Evolutionary conservation across 2,888 invertebrate species (phyloP).

Genomic region (Cetonia aurata): DNA sequence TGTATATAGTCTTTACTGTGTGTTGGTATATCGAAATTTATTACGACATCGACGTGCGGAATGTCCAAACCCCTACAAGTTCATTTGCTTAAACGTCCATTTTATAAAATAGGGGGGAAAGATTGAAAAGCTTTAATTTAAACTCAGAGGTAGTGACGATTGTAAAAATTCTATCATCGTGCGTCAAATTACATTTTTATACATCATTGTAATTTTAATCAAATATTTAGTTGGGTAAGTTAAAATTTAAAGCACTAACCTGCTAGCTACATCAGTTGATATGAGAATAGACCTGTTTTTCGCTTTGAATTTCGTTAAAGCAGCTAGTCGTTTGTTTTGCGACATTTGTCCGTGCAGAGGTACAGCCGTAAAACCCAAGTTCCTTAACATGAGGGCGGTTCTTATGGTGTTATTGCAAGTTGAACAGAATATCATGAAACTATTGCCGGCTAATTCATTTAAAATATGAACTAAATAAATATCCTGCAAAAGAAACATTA

Average conservation of each 20-base stretch:
- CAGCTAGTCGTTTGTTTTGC: constrained; percentile 95
- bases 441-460: constrained; percentile 95
- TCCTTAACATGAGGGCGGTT: constrained; percentile 88
- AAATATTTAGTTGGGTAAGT: constrained; percentile 5
- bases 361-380: constrained; percentile 92
- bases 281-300: constrained; percentile 94
- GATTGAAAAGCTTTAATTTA: constrained; percentile 7
- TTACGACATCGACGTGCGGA: constrained; percentile 97
- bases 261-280: constrained; percentile 98
- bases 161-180: constrained; percentile 46
- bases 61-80: constrained; percentile 91
- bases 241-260: constrained; percentile 68
- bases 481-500: constrained; percentile 73
- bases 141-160: constrained; percentile 62
- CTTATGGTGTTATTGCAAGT: constrained; percentile 95
- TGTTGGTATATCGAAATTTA: constrained; percentile 98
- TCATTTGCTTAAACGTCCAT: constrained; percentile 3
- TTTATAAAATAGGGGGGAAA: not conserved
- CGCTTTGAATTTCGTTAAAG: constrained; percentile 96
- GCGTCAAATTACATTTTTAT: constrained; percentile 23
- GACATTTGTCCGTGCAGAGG: constrained; percentile 99
- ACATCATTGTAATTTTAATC: constrained; percentile 41
- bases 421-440: constrained; percentile 96
- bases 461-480: constrained; percentile 95
- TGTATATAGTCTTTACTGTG: constrained; percentile 99